Base-by-base conservation (phyloP, 2,113 vertebrate species). In the Rhinoptilus africanus region DNA sequence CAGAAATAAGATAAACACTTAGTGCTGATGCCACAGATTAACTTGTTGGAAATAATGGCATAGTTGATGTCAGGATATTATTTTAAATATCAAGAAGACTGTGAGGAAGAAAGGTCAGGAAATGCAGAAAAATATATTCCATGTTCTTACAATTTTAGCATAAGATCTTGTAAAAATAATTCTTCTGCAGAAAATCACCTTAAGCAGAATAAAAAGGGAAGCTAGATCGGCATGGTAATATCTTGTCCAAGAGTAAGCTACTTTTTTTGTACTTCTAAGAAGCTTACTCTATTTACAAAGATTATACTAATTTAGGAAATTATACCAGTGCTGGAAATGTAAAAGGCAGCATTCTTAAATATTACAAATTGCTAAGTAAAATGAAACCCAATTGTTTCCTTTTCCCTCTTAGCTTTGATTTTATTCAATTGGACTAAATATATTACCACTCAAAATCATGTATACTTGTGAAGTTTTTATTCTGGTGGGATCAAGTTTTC, bases 81-180 rank as follows among this genome's bases (percentile, higher is more conserved):
- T 91, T 97, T 96, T 88, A 97, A 97, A 96, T 96, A 97, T 85
- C 91, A 96, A 79, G 26, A 11, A 74, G 63, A 83, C 27, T 89
- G 28, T 68, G 50, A 88, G 60, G 41, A 30, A 47, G 30, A 81
- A 92, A 93, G 95, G 85, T 96, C 95, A 96, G 62, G 50, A 85
- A 78, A 87, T 23, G 63, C 0, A 6, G 82, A 74, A 86, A 84
- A 94, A 71, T 75, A 50, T 53, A 92, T 87, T 90, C 75, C 34
- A 4, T 67, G 3, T 71, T 90, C 85, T 85, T 59, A 73, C 6
- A 71, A 54, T 74, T 95, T 95, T 91, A 88, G 12, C 54, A 63
- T 62, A 76, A 93, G 15, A 28, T 47, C 45, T 34, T 88, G 56
- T 60, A 88, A 89, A 92, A 89, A 72, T 56, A 83, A 75, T 83